Conservation (phyloP, 2,113 vertebrate species). For the Chaetura pelagica region DNA sequence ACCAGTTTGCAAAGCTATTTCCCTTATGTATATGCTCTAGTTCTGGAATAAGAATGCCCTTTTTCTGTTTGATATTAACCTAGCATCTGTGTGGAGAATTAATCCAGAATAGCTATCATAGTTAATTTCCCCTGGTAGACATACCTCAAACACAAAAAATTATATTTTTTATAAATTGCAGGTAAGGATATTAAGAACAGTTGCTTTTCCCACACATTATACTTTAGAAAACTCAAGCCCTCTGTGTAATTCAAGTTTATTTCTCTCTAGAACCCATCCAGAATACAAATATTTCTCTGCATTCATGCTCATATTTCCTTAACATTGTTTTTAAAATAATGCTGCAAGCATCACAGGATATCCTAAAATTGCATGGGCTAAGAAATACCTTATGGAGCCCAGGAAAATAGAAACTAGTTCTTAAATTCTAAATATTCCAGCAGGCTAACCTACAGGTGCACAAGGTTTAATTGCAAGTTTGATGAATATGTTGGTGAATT, state of each 20-base stretch:
- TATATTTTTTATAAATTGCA: conserved; percentile 4
- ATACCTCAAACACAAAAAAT: conserved; percentile 6
- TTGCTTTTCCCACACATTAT: background rate
- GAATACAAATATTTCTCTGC: background rate
- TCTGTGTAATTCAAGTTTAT: background rate
- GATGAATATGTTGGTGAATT: background rate
- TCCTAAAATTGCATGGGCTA: background rate
- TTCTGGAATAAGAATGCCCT: background rate
- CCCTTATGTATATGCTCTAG: background rate
- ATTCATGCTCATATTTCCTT: background rate
- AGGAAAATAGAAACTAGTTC: background rate
- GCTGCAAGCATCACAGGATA: background rate
- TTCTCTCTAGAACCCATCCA: background rate
- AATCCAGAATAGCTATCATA: background rate
- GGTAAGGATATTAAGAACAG: background rate
- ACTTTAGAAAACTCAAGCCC: background rate
- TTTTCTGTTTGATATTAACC: background rate
- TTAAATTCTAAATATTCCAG: background rate
- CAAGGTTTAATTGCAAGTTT: background rate
- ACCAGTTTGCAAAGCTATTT: background rate
- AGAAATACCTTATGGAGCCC: background rate
- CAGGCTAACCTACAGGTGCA: background rate
- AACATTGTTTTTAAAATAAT: background rate
- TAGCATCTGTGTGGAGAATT: background rate
- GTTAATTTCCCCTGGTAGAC: background rate